Percentiles rank a stretch among this genome's conserved stretches.
Conservation (phyloP, 2,113 vertebrate species). For the Datnioides undecimradiatus region DNA sequence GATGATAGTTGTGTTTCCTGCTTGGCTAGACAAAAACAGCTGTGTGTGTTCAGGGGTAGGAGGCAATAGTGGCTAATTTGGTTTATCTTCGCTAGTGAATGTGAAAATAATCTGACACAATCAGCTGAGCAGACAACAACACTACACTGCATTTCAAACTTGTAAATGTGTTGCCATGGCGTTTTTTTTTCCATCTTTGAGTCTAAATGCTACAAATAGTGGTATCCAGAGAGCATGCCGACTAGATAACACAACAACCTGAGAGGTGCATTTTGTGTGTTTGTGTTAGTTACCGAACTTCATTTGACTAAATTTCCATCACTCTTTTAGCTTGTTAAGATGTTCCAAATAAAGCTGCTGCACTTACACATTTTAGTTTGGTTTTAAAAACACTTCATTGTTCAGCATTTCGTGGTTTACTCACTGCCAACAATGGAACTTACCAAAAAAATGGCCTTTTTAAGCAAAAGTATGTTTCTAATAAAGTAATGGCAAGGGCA, state of each 20-base stretch:
- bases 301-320: neutral
- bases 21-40: neutral
- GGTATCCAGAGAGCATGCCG: neutral
- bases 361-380: too few species aligned
- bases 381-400: too few species aligned
- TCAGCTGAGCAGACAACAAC: neutral
- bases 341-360: too few species aligned
- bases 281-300: neutral
- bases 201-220: neutral
- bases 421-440: too few species aligned
- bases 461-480: too few species aligned
- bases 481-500: too few species aligned
- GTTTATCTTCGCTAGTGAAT: neutral
- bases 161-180: neutral
- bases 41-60: neutral
- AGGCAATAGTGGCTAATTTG: neutral
- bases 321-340: neutral
- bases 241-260: neutral
- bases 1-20: constrained; percentile 19
- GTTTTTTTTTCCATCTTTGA: neutral
- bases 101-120: neutral
- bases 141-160: neutral
- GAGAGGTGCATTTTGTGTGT: neutral
- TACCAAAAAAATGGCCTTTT: too few species aligned
- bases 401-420: too few species aligned